Conservation (phyloP, 1,140 invertebrate genomes). For the Ectropis grisescens region DNA sequence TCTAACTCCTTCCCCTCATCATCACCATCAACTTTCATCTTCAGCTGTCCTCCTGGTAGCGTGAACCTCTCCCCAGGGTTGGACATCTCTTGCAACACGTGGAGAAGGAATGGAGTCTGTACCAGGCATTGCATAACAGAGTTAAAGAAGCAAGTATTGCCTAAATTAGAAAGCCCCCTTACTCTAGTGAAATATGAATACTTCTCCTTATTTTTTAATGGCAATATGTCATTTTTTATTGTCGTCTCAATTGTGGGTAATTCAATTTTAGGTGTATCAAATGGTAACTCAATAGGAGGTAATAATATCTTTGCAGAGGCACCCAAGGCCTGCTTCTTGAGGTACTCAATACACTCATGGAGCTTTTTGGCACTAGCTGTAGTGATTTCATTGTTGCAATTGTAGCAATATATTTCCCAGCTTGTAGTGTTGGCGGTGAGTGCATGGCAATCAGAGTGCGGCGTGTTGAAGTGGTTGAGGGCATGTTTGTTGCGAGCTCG, state of each 20-base stretch:
- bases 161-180: constrained; percentile 86
- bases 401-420: constrained; percentile 84
- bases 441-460: constrained; percentile 82
- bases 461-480: constrained; percentile 80
- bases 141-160: constrained; percentile 98
- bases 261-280: constrained; percentile 31
- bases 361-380: constrained; percentile 74
- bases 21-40: constrained; percentile 47
- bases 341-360: constrained; percentile 74
- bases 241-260: constrained; percentile 35
- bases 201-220: constrained; percentile 45
- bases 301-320: constrained; percentile 22
- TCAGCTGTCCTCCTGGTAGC: constrained; percentile 78
- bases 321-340: constrained; percentile 68
- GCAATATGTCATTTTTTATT: constrained; percentile 28
- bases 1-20: constrained; percentile 52
- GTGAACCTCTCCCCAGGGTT: constrained; percentile 77
- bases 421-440: constrained; percentile 79
- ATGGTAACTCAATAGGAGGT: constrained; percentile 42
- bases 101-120: constrained; percentile 85
- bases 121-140: constrained; percentile 93
- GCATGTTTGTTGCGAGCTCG: constrained; percentile 80
- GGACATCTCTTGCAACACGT: constrained; percentile 79
- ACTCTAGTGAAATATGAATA: constrained; percentile 64
- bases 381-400: constrained; percentile 74